phyloP scores from a whole-genome alignment of 1,140 invertebrate genomes.

The Homalodisca vitripennis region DNA sequence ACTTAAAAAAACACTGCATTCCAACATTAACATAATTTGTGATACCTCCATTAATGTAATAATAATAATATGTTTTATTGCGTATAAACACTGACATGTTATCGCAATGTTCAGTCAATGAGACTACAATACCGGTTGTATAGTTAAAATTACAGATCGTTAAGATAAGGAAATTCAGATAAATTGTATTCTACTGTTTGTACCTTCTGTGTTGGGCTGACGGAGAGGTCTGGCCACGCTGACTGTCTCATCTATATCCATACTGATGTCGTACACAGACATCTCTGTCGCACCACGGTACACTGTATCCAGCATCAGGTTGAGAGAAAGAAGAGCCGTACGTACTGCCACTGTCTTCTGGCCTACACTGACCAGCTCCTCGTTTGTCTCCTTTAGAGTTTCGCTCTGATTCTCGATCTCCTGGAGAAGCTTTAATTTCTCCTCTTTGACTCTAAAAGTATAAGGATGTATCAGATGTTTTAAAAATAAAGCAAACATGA shows the following conservation, averaged over 20 bases:
- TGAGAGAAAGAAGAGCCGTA: neutral
- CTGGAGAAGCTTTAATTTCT: neutral
- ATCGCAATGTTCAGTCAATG: too few species aligned
- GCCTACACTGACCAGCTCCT: neutral
- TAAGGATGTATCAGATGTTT: too few species aligned
- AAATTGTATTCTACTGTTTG: too few species aligned
- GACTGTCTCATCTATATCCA: neutral
- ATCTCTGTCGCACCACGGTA: neutral
- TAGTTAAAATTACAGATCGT: too few species aligned
- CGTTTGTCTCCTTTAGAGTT: neutral
- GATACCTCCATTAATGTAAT: too few species aligned
- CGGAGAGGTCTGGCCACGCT: neutral
- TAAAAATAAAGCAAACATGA: too few species aligned
- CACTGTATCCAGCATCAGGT: constrained; percentile 18
- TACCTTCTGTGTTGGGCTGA: constrained; percentile 11
- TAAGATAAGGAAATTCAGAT: too few species aligned
- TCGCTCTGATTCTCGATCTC: neutral
- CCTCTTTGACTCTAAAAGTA: constrained; percentile 1
- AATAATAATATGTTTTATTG: too few species aligned
- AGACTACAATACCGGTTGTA: too few species aligned
- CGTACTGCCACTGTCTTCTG: neutral
- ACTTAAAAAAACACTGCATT: too few species aligned
- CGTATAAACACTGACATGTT: too few species aligned
- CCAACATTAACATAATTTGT: too few species aligned
- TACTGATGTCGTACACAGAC: neutral